Evolutionary conservation across 2,797 vertebrate genomes (phyloP).

Genomic region (Lagodon rhomboides): DNA sequence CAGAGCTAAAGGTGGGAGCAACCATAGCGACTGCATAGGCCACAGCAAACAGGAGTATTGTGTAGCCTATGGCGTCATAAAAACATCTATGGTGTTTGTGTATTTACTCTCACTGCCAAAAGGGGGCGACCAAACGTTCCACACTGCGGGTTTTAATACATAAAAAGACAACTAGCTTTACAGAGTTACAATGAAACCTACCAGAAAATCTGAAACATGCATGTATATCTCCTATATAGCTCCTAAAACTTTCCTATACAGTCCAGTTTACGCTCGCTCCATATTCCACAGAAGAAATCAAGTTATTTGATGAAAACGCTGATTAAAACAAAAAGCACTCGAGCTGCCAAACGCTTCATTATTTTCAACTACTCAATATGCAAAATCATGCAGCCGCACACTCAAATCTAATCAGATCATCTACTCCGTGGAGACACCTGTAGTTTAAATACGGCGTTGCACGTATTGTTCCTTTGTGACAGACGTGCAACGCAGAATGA

Average conservation of each 20-base stretch:
- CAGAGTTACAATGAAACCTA: not conserved
- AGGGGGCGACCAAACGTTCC: no score
- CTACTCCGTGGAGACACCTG: constrained; percentile 6
- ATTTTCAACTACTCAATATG: constrained; percentile 1
- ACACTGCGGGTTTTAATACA: no score
- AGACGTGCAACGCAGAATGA: not conserved
- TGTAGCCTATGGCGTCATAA: no score
- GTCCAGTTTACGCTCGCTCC: not conserved
- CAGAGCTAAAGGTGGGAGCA: no score
- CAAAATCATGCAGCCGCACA: constrained; percentile 22
- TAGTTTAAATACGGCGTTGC: not conserved
- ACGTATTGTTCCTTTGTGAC: not conserved
- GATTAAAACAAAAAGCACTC: constrained; percentile 31
- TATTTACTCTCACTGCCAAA: no score
- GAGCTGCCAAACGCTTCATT: not conserved
- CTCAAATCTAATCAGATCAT: constrained; percentile 26
- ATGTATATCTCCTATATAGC: not conserved
- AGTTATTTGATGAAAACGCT: constrained; percentile 20
- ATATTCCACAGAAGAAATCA: not conserved
- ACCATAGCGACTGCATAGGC: no score
- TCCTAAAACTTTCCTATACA: not conserved
- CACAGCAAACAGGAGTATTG: no score
- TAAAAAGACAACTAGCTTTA: no score
- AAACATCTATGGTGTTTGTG: no score
- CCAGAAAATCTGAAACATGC: not conserved